These are phyloP conservation scores for Metellina segmentata DNA, from an alignment of 2,888 invertebrate genomes.

Conservation along the genomic window DNA sequence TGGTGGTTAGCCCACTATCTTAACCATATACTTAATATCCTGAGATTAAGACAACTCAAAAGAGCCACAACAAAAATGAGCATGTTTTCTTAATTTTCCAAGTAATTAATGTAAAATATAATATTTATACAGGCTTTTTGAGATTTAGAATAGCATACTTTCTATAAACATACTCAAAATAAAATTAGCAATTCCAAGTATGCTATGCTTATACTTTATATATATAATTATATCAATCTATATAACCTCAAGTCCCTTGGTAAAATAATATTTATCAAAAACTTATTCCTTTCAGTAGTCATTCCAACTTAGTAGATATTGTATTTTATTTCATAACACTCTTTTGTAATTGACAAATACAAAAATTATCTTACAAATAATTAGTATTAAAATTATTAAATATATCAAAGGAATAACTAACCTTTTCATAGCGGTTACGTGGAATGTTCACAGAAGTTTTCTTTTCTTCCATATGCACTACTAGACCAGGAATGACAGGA, in stretches of 20 bases:
- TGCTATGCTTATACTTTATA: not conserved
- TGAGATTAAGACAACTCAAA: too few species aligned
- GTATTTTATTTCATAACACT: not conserved
- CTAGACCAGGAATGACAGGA: constrained; percentile 88
- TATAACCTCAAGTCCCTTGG: not conserved
- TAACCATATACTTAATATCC: too few species aligned
- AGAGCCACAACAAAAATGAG: too few species aligned
- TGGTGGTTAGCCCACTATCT: too few species aligned
- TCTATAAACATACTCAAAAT: not conserved
- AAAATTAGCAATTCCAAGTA: not conserved
- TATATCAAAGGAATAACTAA: constrained; percentile 72
- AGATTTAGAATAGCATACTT: not conserved
- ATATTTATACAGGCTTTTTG: not conserved
- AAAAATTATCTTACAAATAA: not conserved
- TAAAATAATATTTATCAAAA: too few species aligned
- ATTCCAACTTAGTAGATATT: not conserved
- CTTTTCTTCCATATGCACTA: constrained; percentile 91
- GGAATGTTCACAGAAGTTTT: constrained; percentile 89
- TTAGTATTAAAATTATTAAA: not conserved
- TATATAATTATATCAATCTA: not conserved
- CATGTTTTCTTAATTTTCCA: too few species aligned
- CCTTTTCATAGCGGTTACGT: constrained; percentile 85
- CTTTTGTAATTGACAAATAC: not conserved
- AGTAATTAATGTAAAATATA: constrained; percentile 20
- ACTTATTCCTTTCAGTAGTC: too few species aligned